Base-by-base conservation (phyloP, 2,113 vertebrate species). In the Trochalopteron elliotii region DNA sequence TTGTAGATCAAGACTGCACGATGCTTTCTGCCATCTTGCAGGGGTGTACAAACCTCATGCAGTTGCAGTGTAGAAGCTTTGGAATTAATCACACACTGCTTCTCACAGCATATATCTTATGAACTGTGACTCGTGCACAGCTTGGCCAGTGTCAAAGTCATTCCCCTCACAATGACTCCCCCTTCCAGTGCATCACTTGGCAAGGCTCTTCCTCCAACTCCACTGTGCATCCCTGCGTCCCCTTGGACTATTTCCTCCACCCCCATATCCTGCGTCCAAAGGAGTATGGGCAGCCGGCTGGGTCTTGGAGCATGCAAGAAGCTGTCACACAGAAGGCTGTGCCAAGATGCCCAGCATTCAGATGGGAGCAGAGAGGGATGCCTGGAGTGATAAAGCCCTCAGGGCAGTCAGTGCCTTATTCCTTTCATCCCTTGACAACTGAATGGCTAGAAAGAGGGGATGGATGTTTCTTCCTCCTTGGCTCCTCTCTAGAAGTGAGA, bases 81-180 rank as follows among this genome's bases (percentile, higher is more conserved):
- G 28, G 24, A 65, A 57, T 67, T n/a, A 91, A 61, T 89, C 60
- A 42, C 68, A 50, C 11, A 7, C 33, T 77, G 60, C 72, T 81
- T 67, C 87, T 39, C 39, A 17, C 20, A 44, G 68, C 56, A 80
- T 37, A 18, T 42, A 14, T 71, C 23, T 80, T 50, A 45, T 22
- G 42, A 53, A 50, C 72, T 1, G 1, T 77, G 91, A 27, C 55
- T 5, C 1, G 14, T 5, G 4, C 0, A 0, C 59, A 87, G 68
- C 81, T 55, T 49, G 80, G 31, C 60, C 80, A 77, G n/a, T 0
- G 1, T 40, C 64, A 33, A 22, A 93, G 44, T 57, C 39, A 31
- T 61, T 81, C 49, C 39, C 57, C 28, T 83, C 64, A 19, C 35
- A 74, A 15, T 45, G 37, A 47, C 19, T 37, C 15, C 13, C 25